Percentiles rank a stretch among this genome's conserved stretches.
Evolutionary conservation across 2,797 vertebrate species (phyloP).

Genomic region (Mormyrops boulengeri): DNA sequence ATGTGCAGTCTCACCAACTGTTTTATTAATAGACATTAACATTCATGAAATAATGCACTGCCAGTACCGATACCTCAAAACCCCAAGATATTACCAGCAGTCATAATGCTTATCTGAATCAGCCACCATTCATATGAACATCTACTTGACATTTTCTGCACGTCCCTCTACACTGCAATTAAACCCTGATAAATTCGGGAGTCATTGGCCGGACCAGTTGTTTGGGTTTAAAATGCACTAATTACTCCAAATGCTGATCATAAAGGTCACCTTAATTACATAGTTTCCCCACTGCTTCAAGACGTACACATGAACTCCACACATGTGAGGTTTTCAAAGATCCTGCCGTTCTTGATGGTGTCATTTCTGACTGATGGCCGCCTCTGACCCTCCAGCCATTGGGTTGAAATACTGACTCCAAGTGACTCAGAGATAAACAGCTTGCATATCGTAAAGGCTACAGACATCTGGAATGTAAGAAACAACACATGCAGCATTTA

Average conservation of each 20-base stretch:
- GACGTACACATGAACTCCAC: conserved; percentile 17
- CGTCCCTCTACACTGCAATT: conserved; percentile 7
- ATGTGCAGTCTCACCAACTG: background rate
- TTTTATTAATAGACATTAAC: background rate
- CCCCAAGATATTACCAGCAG: background rate
- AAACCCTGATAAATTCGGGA: conserved; percentile 12
- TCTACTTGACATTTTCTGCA: background rate
- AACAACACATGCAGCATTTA: background rate
- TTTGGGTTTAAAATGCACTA: background rate
- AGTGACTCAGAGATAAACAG: background rate
- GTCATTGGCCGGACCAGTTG: background rate
- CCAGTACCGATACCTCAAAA: background rate
- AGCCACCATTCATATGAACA: background rate
- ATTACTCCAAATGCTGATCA: background rate
- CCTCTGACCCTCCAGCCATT: background rate
- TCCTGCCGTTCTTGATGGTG: conserved; percentile 28
- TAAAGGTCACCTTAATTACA: conserved; percentile 6
- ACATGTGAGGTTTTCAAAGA: conserved; percentile 26
- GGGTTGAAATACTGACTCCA: background rate
- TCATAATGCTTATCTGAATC: background rate
- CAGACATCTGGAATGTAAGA: background rate
- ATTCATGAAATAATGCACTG: background rate
- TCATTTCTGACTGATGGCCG: background rate
- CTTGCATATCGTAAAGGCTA: background rate
- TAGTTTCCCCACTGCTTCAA: background rate